Evolutionary conservation across 2,797 vertebrate species (phyloP).

Genomic region (Silurus lanzhouensis): DNA sequence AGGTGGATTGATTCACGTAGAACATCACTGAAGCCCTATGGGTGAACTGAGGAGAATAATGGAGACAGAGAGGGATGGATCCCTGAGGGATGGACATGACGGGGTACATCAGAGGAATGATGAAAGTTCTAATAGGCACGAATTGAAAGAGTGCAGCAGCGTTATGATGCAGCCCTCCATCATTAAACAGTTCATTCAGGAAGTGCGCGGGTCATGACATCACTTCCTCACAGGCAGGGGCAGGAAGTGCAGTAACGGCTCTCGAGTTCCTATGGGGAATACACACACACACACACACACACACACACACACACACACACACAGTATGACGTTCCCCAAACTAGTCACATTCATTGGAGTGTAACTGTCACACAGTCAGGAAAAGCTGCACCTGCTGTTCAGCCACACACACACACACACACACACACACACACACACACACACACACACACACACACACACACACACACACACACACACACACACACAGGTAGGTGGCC

Average conservation of each 20-base stretch:
- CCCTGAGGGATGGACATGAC: background rate
- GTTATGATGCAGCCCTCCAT: slow-evolving; percentile 18
- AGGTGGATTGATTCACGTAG: no score
- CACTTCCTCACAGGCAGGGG: slow-evolving; percentile 71
- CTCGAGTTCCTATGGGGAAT: slow-evolving; percentile 61
- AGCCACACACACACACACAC: background rate
- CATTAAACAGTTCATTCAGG: slow-evolving; percentile 78
- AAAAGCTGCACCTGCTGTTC: slow-evolving; percentile 34
- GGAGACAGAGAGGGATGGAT: background rate
- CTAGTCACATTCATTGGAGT: background rate
- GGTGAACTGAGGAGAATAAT: background rate
- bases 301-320: background rate
- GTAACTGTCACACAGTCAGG: slow-evolving; percentile 8
- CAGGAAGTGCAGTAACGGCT: slow-evolving; percentile 68
- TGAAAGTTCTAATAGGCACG: background rate
- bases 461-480: background rate
- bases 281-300: background rate
- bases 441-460: slow-evolving; percentile 29
- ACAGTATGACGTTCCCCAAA: slow-evolving; percentile 7
- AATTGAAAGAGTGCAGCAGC: background rate
- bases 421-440: slow-evolving; percentile 25
- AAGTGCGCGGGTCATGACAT: slow-evolving; percentile 77
- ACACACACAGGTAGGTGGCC: slow-evolving; percentile 48
- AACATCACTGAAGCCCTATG: no score
- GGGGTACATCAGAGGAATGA: background rate